Evolutionary conservation across 2,113 vertebrate species (phyloP), one percentile per base, ranked within the genome.

Genomic region (Platichthys stellatus): DNA sequence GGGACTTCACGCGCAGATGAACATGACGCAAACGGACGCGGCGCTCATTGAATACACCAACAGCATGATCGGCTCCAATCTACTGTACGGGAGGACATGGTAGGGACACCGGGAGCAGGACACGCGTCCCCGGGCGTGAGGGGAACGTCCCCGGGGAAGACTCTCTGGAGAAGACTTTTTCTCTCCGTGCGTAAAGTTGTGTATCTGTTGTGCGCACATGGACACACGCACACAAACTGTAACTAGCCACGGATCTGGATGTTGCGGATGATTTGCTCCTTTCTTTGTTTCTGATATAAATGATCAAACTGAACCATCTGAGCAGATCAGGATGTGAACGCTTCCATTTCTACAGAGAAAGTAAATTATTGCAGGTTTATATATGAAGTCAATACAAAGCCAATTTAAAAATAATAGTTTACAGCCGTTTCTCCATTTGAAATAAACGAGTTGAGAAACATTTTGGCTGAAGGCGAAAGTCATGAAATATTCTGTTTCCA

Each of bases 51-150:
- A 98, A 68, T 98, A 97, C 88, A 94, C 87, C 56, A 93, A 92
- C 86, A 93, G 93, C 74, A 94, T 96, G 93, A 93, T 96, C 38
- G 96, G 93, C 47, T 90, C 96, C 82, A 96, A 93, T 90, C 92
- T 98, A 92, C 96, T 98, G 54, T 99, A 97, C 78, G 95, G 97
- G 86, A 95, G 97, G 86, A 97, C 96, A 66, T 28, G 26, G 26
- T 28, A 28, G 26, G 26, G 26, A 28, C 26, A 28, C 3, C 31
- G 61, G n/a, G 38, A 17, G 13, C 45, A 1, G 61, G 6, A 47
- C 3, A 26, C 26, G 26, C 4, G 26, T 28, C 26, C 26, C 31
- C 59, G 59, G 59, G 58, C 57, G 67, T 59, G 24, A 1, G 47
- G 28, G 59, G 20, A 2, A 0, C 47, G 3, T n/a, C n/a, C n/a